phyloP scores from a whole-genome alignment of 2,797 vertebrate species.

The Sebastes ruberrimus region DNA sequence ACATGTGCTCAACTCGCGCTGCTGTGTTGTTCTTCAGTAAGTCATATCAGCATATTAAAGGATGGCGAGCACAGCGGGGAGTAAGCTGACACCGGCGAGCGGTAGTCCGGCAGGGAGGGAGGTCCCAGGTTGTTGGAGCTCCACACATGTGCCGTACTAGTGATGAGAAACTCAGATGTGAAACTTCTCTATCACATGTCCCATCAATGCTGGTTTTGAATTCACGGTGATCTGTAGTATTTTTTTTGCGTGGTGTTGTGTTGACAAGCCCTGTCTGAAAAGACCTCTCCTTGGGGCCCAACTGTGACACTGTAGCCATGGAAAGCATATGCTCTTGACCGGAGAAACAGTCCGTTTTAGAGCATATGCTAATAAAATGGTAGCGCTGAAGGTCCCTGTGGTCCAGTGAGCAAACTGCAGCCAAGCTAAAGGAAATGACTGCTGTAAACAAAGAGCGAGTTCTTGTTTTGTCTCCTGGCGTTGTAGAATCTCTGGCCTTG shows the following conservation, averaged over 20 bases:
- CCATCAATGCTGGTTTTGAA: slow-evolving; percentile 34
- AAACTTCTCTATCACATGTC: slow-evolving; percentile 10
- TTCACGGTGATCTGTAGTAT: slow-evolving; percentile 32
- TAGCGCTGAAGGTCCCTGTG: slow-evolving; percentile 52
- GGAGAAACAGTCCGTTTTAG: slow-evolving; percentile 34
- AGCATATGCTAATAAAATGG: slow-evolving; percentile 66
- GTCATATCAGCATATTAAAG: slow-evolving; percentile 74
- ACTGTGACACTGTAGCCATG: slow-evolving; percentile 14
- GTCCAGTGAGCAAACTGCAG: slow-evolving; percentile 54
- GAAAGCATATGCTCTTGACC: slow-evolving; percentile 42
- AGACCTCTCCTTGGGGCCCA: slow-evolving; percentile 25
- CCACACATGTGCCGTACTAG: slow-evolving; percentile 49
- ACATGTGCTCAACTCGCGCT: slow-evolving; percentile 68
- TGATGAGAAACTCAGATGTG: slow-evolving; percentile 76
- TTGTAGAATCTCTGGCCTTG: slow-evolving; percentile 59
- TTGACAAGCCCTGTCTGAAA: slow-evolving; percentile 49
- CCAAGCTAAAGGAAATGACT: slow-evolving; percentile 71
- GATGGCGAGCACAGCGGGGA: slow-evolving; percentile 59
- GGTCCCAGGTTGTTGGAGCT: slow-evolving; percentile 63
- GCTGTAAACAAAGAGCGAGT: slow-evolving; percentile 71
- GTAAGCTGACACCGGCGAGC: slow-evolving; percentile 56
- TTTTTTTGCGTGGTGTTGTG: slow-evolving; percentile 42
- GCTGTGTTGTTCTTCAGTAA: slow-evolving; percentile 70
- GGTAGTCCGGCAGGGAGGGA: slow-evolving; percentile 56
- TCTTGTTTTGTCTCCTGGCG: slow-evolving; percentile 73